These are phyloP conservation scores for Mimachlamys varia DNA, from an alignment of 2,888 invertebrate genomes.

Conservation along the genomic window DNA sequence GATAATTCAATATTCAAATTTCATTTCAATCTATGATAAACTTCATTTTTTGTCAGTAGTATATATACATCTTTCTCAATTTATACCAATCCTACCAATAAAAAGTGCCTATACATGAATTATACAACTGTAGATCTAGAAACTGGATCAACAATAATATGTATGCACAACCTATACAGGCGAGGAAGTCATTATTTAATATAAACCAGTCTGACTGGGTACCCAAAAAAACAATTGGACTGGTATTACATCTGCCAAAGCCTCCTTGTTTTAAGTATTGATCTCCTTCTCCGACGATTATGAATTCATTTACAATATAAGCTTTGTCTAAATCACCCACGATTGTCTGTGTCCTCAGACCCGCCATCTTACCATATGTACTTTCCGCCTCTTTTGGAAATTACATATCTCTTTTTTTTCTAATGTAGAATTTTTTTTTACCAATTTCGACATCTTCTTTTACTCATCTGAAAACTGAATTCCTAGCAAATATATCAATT, in stretches of 20 bases:
- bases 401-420: not conserved
- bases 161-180: not conserved
- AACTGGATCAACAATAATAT: not conserved
- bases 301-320: conserved; percentile 36
- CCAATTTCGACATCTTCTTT: not conserved
- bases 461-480: not conserved
- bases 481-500: not conserved
- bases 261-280: conserved; percentile 11
- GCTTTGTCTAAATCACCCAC: conserved; percentile 15
- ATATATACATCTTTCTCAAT: conserved; percentile 32
- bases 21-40: conserved; percentile 36
- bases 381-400: not conserved
- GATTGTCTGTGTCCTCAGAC: not conserved
- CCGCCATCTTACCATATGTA: not conserved
- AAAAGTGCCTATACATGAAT: conserved; percentile 21
- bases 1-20: conserved; percentile 36
- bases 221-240: conserved; percentile 28
- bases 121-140: not conserved
- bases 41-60: conserved; percentile 8
- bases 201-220: conserved; percentile 36
- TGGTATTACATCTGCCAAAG: conserved; percentile 31
- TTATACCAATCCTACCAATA: not conserved
- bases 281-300: conserved; percentile 12
- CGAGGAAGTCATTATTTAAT: conserved; percentile 36
- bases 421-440: not conserved